phyloP scores from a whole-genome alignment of 2,113 vertebrate genomes.

The Lepisosteus osseus region DNA sequence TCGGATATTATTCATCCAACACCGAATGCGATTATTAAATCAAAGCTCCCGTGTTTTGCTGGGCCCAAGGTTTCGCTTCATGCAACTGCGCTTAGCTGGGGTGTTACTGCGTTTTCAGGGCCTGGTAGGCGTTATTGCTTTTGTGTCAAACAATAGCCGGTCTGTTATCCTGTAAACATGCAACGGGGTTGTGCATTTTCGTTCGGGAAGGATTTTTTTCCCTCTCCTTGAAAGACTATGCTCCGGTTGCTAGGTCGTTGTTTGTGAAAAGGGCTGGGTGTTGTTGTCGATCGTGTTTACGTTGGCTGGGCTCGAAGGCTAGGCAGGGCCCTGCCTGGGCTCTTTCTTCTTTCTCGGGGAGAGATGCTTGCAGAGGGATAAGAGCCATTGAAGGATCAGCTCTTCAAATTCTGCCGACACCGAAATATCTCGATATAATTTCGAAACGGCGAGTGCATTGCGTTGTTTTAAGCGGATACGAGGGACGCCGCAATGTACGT shows the following conservation, averaged over 20 bases:
- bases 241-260: not conserved
- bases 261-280: not conserved
- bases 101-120: constrained; percentile 27
- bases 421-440: not conserved
- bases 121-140: constrained; percentile 23
- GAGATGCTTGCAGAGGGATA: constrained; percentile 7
- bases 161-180: constrained; percentile 8
- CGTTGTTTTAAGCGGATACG: too few species aligned
- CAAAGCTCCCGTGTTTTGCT: too few species aligned
- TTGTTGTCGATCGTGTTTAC: not conserved
- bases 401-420: not conserved
- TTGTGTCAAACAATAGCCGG: constrained; percentile 27
- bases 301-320: not conserved
- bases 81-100: not conserved
- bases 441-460: not conserved
- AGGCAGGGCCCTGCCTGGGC: constrained; percentile 11
- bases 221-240: not conserved
- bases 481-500: too few species aligned
- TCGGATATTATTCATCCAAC: not conserved
- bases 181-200: not conserved
- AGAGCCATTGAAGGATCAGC: not conserved
- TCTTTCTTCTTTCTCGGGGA: not conserved
- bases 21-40: too few species aligned
- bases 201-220: not conserved
- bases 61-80: too few species aligned